Conservation (phyloP, 2,113 vertebrate species). For the Pterocles orientalis region DNA sequence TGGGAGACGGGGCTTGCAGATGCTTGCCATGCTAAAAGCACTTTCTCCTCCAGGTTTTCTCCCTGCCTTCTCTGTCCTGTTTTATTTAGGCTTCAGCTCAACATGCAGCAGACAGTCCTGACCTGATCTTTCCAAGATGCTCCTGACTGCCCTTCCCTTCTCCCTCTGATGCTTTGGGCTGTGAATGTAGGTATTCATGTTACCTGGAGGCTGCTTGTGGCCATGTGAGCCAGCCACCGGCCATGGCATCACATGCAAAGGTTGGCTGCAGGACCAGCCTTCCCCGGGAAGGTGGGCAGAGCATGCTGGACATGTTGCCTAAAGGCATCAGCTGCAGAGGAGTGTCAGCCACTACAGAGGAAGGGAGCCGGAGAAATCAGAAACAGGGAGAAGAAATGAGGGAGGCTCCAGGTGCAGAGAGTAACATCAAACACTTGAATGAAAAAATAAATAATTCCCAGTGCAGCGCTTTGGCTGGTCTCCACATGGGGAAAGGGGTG, state of each 20-base stretch:
- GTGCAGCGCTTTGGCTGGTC: accelerated
- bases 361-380: background rate
- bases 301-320: accelerated
- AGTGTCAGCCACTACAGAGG: background rate
- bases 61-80: background rate
- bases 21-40: background rate
- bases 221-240: background rate
- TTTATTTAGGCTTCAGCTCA: background rate
- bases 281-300: background rate
- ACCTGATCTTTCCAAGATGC: background rate
- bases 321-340: background rate
- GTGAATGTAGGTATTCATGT: background rate
- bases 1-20: background rate
- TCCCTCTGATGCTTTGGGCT: background rate
- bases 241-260: accelerated
- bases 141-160: background rate
- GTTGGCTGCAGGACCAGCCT: background rate
- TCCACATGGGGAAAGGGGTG: accelerated
- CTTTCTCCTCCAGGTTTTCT: background rate
- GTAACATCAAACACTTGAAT: background rate
- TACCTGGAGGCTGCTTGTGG: background rate
- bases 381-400: background rate
- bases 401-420: background rate
- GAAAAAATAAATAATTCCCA: background rate
- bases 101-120: background rate